Conservation (phyloP, 2,113 vertebrate genomes). For the Cnemophilus loriae region DNA sequence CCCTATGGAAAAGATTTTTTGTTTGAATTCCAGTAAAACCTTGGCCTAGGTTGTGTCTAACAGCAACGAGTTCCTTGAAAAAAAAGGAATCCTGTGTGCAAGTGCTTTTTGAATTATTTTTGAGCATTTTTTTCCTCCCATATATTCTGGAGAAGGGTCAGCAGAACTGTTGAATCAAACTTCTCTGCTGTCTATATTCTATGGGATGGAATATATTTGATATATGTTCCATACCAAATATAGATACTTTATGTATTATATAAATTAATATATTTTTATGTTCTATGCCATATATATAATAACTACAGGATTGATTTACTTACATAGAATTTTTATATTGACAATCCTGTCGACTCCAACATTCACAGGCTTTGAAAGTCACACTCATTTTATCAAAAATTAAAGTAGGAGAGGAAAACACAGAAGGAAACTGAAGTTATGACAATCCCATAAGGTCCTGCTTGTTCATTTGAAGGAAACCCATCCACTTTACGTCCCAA, state of each 20-base stretch:
- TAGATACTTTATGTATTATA: not conserved
- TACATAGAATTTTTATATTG: rapidly evolving
- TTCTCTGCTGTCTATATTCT: not conserved
- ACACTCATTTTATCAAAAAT: not conserved
- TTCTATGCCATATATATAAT: not conserved
- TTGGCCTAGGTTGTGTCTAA: not conserved
- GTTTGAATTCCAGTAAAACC: not conserved
- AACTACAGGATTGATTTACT: not conserved
- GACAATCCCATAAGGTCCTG: not conserved
- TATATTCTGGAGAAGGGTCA: not conserved
- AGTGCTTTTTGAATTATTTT: not conserved
- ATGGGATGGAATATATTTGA: not conserved
- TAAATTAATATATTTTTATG: not conserved
- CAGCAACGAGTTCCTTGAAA: not conserved
- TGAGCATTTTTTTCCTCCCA: not conserved
- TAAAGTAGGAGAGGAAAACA: not conserved
- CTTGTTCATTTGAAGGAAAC: not conserved
- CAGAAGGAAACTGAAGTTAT: not conserved
- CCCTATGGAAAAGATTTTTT: rapidly evolving
- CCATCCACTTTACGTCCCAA: not conserved
- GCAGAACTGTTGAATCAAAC: rapidly evolving
- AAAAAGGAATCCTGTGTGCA: not conserved
- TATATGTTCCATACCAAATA: not conserved
- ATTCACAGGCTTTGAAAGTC: not conserved
- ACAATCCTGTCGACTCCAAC: not conserved